Evolutionary conservation across 1,140 invertebrate genomes (phyloP), one percentile per base, ranked within the genome.

Genomic region (Zaprionus taronus): DNA sequence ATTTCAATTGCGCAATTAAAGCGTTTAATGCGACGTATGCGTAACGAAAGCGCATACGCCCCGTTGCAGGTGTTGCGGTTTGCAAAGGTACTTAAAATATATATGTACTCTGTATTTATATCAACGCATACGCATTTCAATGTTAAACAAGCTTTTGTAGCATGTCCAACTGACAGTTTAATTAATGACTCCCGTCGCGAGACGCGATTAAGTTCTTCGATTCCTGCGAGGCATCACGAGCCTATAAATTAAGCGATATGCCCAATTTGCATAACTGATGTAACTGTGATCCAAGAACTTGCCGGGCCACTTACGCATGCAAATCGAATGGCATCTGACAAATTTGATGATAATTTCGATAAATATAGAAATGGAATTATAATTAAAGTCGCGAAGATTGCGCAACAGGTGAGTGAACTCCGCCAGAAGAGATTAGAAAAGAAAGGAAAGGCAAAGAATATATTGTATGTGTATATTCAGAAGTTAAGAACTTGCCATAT

Each of bases 21-120:
- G 56, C 63, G 31, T 60, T 55, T 34, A 34, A 77, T 14, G 20
- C 20, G 49, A 53, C 75, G 75, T 68, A 77, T 73, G 58, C 64
- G 75, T 63, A 73, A 73, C 51, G 31, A 14, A 72, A 26, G 63
- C 75, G 63, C 71, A 77, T 77, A 73, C 75, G 75, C 64, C 63
- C 63, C 53, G 75, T 74, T 73, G 69, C 20, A 38, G 51, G 61
- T 7, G 53, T n/a, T 38, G 11, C 9, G 7, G 26, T 28, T 7
- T 28, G 26, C 26, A 6, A 28, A 34, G 31, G 14, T 38, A 5
- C 36, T 38, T 38, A 14, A 36, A 36, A 38, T 5, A 38, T 2
- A 38, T 38, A 38, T 15, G 1, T 38, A 38, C 36, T 38, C 5
- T 38, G 36, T 36, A 38, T 31, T 49, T 56, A n/a, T 7, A 17